These are phyloP conservation scores for Microcaecilia unicolor DNA, from an alignment of 2,797 vertebrate species.

Conservation along the genomic window DNA sequence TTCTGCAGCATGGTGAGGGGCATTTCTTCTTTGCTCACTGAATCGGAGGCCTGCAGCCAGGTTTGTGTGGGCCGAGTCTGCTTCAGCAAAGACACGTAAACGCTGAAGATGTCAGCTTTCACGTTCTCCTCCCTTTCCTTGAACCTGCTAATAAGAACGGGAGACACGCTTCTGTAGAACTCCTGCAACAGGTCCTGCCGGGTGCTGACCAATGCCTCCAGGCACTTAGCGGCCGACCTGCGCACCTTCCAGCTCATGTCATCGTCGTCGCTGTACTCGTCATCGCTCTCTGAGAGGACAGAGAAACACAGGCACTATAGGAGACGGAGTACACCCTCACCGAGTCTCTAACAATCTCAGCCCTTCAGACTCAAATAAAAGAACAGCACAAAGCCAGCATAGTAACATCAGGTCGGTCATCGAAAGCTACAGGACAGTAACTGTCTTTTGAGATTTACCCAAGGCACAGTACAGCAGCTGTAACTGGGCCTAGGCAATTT, in stretches of 20 bases:
- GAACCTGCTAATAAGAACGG: slow-evolving; percentile 74
- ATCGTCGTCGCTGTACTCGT: slow-evolving; percentile 87
- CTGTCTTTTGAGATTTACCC: no score
- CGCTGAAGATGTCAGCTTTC: slow-evolving; percentile 74
- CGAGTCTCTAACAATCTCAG: no score
- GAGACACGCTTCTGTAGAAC: slow-evolving; percentile 72
- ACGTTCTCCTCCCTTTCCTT: slow-evolving; percentile 92
- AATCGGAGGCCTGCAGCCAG: slow-evolving; percentile 38
- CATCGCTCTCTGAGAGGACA: slow-evolving; percentile 65
- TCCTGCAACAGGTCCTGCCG: slow-evolving; percentile 73
- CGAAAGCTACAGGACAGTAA: no score
- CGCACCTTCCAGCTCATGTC: slow-evolving; percentile 97
- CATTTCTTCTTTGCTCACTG: slow-evolving; percentile 47
- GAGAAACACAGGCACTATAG: background rate
- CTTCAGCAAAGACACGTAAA: slow-evolving; percentile 74
- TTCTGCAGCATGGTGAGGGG: slow-evolving; percentile 61
- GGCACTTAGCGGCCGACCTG: slow-evolving; percentile 78
- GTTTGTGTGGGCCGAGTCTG: slow-evolving; percentile 61
- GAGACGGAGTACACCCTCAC: background rate
- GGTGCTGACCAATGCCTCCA: slow-evolving; percentile 72
- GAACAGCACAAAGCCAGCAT: no score
- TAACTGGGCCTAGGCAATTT: no score
- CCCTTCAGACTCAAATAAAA: no score
- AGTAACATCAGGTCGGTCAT: no score
- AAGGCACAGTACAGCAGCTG: no score